Conservation (phyloP, 2,888 invertebrate genomes). For the Uloborus plumipes region DNA sequence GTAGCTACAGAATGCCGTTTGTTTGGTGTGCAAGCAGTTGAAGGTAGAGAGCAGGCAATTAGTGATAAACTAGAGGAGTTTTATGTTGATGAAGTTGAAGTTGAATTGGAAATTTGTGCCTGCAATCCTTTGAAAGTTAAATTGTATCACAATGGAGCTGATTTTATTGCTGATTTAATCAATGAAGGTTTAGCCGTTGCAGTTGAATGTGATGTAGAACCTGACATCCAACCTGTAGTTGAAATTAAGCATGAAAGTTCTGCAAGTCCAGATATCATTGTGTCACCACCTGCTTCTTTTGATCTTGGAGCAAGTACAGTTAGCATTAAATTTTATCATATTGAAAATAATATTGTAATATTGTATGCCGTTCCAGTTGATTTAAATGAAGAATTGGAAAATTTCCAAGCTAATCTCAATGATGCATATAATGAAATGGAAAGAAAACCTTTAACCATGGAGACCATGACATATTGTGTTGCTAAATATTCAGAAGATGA, state of each 20-base stretch:
- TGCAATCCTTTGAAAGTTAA: slow-evolving; percentile 23
- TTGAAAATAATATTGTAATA: slow-evolving; percentile 19
- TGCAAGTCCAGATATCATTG: background rate
- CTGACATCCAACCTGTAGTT: background rate
- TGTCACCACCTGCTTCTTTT: background rate
- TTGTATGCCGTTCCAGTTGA: slow-evolving; percentile 34
- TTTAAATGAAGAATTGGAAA: slow-evolving; percentile 18
- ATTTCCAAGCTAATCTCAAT: slow-evolving; percentile 40
- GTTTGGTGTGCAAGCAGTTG: slow-evolving; percentile 61
- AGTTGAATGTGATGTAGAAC: too few relatives aligned
- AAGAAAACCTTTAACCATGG: background rate
- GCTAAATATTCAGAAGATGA: slow-evolving; percentile 69
- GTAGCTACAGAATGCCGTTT: slow-evolving; percentile 68
- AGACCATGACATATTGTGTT: slow-evolving; percentile 44
- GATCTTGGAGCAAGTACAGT: slow-evolving; percentile 16
- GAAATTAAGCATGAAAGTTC: background rate
- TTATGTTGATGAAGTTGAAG: slow-evolving; percentile 37
- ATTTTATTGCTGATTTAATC: slow-evolving; percentile 24
- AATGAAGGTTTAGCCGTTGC: slow-evolving; percentile 26
- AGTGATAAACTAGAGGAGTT: slow-evolving; percentile 39
- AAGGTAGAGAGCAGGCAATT: slow-evolving; percentile 29
- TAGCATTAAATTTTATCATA: slow-evolving; percentile 17
- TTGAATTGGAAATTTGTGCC: slow-evolving; percentile 38
- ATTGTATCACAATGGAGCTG: slow-evolving; percentile 19
- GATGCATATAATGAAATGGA: slow-evolving; percentile 16